Base-by-base conservation (phyloP, 2,113 vertebrate genomes). In the Strix aluco region DNA sequence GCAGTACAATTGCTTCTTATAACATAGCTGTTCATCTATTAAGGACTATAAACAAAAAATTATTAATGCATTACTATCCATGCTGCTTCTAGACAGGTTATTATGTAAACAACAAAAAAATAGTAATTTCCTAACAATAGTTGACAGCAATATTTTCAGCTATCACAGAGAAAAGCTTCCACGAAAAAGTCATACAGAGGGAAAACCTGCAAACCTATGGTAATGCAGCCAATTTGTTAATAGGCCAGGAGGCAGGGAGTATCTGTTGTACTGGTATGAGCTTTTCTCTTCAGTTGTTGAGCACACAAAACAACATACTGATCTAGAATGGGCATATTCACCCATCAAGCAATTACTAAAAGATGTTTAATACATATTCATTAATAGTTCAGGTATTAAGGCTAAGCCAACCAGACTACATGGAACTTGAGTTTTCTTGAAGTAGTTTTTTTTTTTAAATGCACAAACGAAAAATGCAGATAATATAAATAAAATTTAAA, bases 11-110 rank as follows among this genome's bases (percentile, higher is more conserved):
- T 98, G 95, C 86, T 98, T 97, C 97, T 98, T 98, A 21, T 95
- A 91, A 86, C 97, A 95, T 23, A 99, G 95, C 92, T 99, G 99
- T 81, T 99, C 98, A 15, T 98, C 98, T 42, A 98, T 75, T 70
- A 99, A 97, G 73, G 67, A 79, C 99, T 99, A 82, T 34, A 18
- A 94, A 71, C 9, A 86, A 91, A 96, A 55, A 78, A 63, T 6
- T 19, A 16, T 73, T 21, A 88, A 51, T 67, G 23, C n/a, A 55
- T 86, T 86, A 78, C 10, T 72, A 61, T n/a, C 78, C 38, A 59
- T 36, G 22, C 40, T 61, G 47, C n/a, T 82, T 73, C 40, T 61
- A 20, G 23, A 18, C 71, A 9, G 11, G 30, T 62, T 89, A 75
- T n/a, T 52, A 42, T 1, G 5, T 12, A 67, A 66, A 83, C 67